Conservation (phyloP, 2,113 vertebrate species). For the Actenoides hombroni region DNA sequence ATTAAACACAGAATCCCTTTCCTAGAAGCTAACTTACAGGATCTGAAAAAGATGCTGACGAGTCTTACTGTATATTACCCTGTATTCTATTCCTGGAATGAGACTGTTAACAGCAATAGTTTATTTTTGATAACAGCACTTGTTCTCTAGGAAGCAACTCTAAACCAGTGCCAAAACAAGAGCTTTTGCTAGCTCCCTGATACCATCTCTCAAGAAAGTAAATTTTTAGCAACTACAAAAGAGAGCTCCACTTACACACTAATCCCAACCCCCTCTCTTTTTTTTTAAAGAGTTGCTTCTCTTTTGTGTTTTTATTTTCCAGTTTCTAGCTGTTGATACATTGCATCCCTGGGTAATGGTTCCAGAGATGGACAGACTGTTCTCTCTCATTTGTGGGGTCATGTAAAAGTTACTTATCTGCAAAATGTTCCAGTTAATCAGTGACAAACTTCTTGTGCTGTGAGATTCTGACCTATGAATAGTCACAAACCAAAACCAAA, state of each 20-base stretch:
- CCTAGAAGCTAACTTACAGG: background rate
- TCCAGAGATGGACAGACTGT: background rate
- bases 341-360: background rate
- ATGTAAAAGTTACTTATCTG: background rate
- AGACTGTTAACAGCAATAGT: background rate
- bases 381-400: background rate
- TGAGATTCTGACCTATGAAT: background rate
- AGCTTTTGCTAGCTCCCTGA: background rate
- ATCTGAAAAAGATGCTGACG: background rate
- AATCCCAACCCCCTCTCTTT: accelerated
- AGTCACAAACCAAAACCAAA: background rate
- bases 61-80: background rate
- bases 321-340: background rate
- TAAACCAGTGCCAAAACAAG: background rate
- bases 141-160: background rate
- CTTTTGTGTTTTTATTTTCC: background rate
- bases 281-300: background rate
- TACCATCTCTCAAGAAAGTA: background rate
- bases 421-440: background rate
- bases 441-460: background rate
- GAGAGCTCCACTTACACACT: background rate
- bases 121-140: background rate
- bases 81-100: background rate
- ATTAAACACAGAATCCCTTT: background rate
- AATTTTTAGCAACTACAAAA: background rate